Conservation (phyloP, 2,113 vertebrate species). For the Plectropomus leopardus region DNA sequence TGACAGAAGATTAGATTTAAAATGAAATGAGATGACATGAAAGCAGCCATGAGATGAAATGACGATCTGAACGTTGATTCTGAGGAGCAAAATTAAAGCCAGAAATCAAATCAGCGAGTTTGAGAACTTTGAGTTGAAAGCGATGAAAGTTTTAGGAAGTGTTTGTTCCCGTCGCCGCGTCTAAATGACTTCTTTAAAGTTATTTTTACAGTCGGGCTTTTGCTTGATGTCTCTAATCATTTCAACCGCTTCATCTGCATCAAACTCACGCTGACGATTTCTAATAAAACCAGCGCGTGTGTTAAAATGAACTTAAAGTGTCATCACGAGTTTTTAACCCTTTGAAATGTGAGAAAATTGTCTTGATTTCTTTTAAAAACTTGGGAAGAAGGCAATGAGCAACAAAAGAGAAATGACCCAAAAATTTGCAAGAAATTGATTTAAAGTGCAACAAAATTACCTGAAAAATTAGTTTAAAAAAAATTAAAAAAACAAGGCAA, state of each 20-base stretch:
- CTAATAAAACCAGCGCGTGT: conserved; percentile 12
- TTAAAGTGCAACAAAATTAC: too few species aligned
- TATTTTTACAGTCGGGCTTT: conserved; percentile 39
- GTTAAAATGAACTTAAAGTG: conserved; percentile 33
- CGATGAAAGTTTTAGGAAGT: conserved; percentile 6
- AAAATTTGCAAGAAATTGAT: too few species aligned
- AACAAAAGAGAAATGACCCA: too few species aligned
- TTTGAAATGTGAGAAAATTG: too few species aligned
- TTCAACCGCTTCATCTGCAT: conserved; percentile 2
- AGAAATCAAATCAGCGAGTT: conserved; percentile 2
- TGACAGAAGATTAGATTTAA: not conserved
- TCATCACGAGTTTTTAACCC: not conserved
- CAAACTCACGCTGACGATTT: conserved; percentile 13
- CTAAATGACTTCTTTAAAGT: conserved; percentile 31
- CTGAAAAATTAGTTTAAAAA: too few species aligned
- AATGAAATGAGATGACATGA: conserved; percentile 2
- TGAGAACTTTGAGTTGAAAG: conserved; percentile 1
- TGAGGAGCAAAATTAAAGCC: conserved; percentile 30
- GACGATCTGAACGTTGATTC: conserved; percentile 23
- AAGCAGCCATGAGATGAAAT: not conserved
- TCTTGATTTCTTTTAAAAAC: too few species aligned
- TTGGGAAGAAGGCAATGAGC: too few species aligned
- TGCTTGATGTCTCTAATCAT: conserved; percentile 22
- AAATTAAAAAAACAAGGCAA: too few species aligned
- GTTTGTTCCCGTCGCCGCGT: not conserved